Evolutionary conservation across 2,113 vertebrate genomes (phyloP).

Genomic region (Cottus gobio): DNA sequence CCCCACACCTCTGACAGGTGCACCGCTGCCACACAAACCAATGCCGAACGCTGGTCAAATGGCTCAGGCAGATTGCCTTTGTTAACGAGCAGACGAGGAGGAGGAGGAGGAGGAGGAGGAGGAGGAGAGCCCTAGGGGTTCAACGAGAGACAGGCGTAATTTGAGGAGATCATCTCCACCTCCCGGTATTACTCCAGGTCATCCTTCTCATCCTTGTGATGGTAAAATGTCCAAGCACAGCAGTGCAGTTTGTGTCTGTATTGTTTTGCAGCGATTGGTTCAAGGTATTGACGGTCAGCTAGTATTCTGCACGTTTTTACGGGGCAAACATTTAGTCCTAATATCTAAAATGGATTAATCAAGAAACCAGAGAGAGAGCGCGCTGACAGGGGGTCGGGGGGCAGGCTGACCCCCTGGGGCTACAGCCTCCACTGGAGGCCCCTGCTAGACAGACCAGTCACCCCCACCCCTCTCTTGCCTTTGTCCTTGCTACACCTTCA

Average conservation of each 20-base stretch:
- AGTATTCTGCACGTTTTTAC: neutral
- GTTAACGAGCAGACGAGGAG: slow-evolving; percentile 21
- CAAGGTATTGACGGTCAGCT: neutral
- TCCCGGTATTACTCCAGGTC: slow-evolving; percentile 49
- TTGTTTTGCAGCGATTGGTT: neutral
- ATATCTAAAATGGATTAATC: slow-evolving; percentile 11
- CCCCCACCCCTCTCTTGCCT: slow-evolving; percentile 53
- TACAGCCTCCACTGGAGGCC: slow-evolving; percentile 13
- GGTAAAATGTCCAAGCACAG: slow-evolving; percentile 19
- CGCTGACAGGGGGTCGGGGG: slow-evolving; percentile 7
- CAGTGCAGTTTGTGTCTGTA: neutral
- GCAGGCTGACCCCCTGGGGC: slow-evolving; percentile 42
- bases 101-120: slow-evolving; percentile 11
- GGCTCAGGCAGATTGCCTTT: slow-evolving; percentile 57
- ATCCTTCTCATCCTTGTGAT: slow-evolving; percentile 5
- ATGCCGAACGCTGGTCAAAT: slow-evolving; percentile 9
- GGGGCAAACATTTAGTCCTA: neutral
- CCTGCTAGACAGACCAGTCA: slow-evolving; percentile 42
- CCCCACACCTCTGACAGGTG: slow-evolving; percentile 72
- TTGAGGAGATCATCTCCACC: slow-evolving; percentile 58
- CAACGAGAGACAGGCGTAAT: slow-evolving; percentile 52
- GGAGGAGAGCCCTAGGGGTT: slow-evolving; percentile 50
- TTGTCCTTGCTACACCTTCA: slow-evolving; percentile 62
- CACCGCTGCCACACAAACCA: slow-evolving; percentile 37
- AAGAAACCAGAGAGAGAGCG: slow-evolving; percentile 8